Percentiles rank a stretch among this genome's conserved stretches.
These are phyloP conservation scores for Seira sanloemensis DNA, from an alignment of 2,888 invertebrate genomes.

Conservation along the genomic window DNA sequence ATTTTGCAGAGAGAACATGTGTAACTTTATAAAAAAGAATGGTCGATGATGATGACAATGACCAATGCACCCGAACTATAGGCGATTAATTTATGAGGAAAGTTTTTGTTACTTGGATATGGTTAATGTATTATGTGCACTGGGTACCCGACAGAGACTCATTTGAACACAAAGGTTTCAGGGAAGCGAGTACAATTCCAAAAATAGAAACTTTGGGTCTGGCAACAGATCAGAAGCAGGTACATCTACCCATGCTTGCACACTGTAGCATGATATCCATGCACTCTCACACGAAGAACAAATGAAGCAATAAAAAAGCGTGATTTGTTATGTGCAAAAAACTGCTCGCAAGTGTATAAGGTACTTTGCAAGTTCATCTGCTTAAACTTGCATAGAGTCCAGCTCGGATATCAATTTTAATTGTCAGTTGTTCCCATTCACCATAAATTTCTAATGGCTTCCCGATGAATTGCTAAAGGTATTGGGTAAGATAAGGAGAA, in stretches of 20 bases:
- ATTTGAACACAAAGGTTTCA: no score
- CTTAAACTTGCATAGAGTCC: not conserved
- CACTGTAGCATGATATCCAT: no score
- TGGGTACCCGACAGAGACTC: no score
- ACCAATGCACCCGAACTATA: not conserved
- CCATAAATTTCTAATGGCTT: conserved; percentile 42
- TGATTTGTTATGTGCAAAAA: conserved; percentile 12
- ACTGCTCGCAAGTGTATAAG: not conserved
- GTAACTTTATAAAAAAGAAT: not conserved
- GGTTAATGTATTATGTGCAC: no score
- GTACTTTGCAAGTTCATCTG: conserved; percentile 12
- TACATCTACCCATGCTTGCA: not conserved
- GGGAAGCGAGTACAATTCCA: not conserved
- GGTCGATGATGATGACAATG: not conserved
- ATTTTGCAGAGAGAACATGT: not conserved
- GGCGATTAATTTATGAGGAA: conserved; percentile 9
- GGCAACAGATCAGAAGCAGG: conserved; percentile 5
- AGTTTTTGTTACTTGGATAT: not conserved
- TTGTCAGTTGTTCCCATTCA: conserved; percentile 35
- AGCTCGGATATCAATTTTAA: conserved; percentile 27
- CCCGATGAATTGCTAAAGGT: conserved; percentile 18
- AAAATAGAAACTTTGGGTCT: not conserved
- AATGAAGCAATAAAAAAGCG: conserved; percentile 12
- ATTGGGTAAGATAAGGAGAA: conserved; percentile 19
- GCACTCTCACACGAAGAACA: no score